Evolutionary conservation across 2,888 invertebrate genomes (phyloP).

Genomic region (Xestia c-nigrum): DNA sequence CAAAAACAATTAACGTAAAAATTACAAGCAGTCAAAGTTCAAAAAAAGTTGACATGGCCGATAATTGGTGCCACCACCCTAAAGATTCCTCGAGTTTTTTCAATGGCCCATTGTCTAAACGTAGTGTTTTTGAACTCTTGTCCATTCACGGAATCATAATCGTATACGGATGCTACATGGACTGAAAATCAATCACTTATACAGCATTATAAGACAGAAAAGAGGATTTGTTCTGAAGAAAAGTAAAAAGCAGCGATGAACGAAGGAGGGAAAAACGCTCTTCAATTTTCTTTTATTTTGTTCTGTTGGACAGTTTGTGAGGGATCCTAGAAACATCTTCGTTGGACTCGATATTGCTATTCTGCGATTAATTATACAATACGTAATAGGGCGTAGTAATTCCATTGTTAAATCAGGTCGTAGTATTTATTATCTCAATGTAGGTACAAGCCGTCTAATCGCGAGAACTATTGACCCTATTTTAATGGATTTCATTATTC

Average conservation of each 20-base stretch:
- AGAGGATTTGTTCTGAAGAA: constrained; percentile 9
- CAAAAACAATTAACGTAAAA: no score
- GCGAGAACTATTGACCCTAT: constrained; percentile 60
- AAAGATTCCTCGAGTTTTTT: constrained; percentile 79
- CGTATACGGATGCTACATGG: constrained; percentile 52
- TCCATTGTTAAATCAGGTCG: constrained; percentile 62
- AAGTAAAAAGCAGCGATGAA: background rate
- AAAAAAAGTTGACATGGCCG: no score
- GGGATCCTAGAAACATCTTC: background rate
- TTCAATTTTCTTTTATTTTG: background rate
- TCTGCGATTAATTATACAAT: constrained; percentile 41
- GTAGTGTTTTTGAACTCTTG: constrained; percentile 74
- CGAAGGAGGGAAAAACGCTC: background rate
- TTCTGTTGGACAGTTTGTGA: constrained; percentile 5
- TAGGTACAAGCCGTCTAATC: constrained; percentile 60
- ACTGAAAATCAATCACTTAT: constrained; percentile 38
- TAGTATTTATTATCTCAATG: constrained; percentile 62
- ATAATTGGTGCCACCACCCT: no score
- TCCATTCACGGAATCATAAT: constrained; percentile 78
- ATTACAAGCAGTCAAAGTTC: no score
- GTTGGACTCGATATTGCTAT: constrained; percentile 12
- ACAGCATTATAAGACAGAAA: constrained; percentile 18
- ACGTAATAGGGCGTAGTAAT: constrained; percentile 51
- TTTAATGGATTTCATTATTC: constrained; percentile 52
- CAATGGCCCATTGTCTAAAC: constrained; percentile 81